A percentile compares a stretch with the other conserved stretches of the same genome.
Conservation (phyloP, 2,797 vertebrate genomes). For the Phalloptychus januarius region DNA sequence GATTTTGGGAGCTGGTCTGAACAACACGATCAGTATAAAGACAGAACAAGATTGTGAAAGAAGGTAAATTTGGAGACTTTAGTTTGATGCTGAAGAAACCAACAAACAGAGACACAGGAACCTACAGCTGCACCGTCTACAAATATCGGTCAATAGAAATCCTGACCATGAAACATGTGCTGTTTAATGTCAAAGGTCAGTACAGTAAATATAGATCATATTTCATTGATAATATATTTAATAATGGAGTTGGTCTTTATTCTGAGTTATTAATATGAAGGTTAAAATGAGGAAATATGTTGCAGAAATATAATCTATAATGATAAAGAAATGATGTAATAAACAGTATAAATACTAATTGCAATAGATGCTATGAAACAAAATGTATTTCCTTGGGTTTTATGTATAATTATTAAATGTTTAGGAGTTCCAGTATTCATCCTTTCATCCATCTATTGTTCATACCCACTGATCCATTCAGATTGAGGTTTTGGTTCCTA, state of each 20-base stretch:
- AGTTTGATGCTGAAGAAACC: not conserved
- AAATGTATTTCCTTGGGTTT: not conserved
- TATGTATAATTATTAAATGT: not conserved
- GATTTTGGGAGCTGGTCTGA: rapidly evolving
- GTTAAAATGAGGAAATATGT: not conserved
- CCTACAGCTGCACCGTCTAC: not conserved
- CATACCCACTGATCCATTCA: not conserved
- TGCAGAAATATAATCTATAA: not conserved
- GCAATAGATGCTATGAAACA: not conserved
- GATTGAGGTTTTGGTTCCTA: not conserved
- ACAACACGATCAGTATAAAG: not conserved
- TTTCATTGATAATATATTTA: not conserved
- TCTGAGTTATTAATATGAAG: not conserved
- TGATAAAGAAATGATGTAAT: not conserved
- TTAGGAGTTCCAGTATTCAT: not conserved
- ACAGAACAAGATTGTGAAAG: not conserved
- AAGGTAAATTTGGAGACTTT: not conserved
- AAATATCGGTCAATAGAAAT: rapidly evolving
- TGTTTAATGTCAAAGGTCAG: not conserved
- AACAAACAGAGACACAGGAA: not conserved
- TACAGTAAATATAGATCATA: not conserved
- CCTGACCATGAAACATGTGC: not conserved
- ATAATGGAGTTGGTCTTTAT: not conserved
- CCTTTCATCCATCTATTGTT: not conserved
- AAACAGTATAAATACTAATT: not conserved